These are phyloP conservation scores for Oreochromis niloticus DNA, from an alignment of 2,113 vertebrate species.

Conservation along the genomic window DNA sequence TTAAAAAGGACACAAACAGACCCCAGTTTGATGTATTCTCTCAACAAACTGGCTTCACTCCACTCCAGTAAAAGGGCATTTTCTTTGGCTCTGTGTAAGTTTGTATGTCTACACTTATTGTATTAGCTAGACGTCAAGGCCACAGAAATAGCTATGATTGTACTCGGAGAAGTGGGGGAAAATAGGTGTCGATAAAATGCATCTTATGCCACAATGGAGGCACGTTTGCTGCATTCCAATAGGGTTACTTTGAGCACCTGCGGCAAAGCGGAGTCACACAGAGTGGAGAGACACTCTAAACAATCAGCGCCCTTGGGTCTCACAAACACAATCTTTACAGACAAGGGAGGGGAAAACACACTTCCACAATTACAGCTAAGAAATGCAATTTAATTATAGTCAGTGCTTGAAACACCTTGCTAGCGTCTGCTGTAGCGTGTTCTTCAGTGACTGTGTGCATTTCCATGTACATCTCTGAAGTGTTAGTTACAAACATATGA, in stretches of 20 bases:
- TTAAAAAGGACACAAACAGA: neutral
- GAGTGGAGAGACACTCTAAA: constrained; percentile 37
- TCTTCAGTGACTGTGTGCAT: neutral
- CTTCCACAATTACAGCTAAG: constrained; percentile 17
- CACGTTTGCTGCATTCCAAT: constrained; percentile 22
- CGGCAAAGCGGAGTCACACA: constrained; percentile 9
- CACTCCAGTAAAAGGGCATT: neutral
- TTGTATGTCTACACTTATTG: neutral
- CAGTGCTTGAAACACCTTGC: neutral
- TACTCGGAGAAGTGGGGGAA: constrained; percentile 10
- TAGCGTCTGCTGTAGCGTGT: neutral
- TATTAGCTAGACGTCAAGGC: constrained; percentile 30
- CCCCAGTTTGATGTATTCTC: neutral
- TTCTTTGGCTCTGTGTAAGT: neutral
- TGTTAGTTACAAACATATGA: neutral
- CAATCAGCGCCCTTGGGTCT: constrained; percentile 20
- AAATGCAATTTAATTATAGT: neutral
- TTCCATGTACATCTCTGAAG: neutral
- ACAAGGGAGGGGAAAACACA: neutral
- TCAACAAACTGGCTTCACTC: neutral
- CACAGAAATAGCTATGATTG: constrained; percentile 26
- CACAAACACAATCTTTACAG: constrained; percentile 25
- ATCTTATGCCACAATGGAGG: constrained; percentile 13
- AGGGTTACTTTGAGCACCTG: constrained; percentile 32
- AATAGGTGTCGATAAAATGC: constrained; percentile 36